Percentiles rank a stretch among this genome's conserved stretches.
These are phyloP conservation scores for Drosophila arizonae DNA, from an alignment of 1,140 invertebrate genomes.

Conservation along the genomic window DNA sequence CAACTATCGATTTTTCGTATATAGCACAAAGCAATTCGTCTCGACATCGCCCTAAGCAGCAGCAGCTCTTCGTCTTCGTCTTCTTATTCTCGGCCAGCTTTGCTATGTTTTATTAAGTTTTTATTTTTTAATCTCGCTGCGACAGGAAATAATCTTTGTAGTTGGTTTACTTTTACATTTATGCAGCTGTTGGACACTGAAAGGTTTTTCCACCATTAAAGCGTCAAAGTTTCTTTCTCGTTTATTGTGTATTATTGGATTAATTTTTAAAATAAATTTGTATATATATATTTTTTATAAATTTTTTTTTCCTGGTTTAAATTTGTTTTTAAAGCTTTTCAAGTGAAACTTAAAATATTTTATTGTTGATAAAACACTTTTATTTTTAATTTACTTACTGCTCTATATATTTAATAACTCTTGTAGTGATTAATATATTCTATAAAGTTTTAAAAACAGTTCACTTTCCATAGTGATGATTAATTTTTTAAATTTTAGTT, in stretches of 20 bases:
- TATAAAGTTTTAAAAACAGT: too few species aligned
- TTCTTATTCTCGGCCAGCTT: background rate
- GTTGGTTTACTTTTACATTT: slow-evolving; percentile 3
- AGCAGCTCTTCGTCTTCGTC: background rate
- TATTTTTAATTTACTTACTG: too few species aligned
- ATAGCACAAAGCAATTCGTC: slow-evolving; percentile 19
- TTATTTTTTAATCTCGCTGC: slow-evolving; percentile 9
- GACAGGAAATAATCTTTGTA: slow-evolving; percentile 10
- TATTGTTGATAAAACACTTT: too few species aligned
- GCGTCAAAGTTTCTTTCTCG: background rate
- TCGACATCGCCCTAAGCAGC: slow-evolving; percentile 21
- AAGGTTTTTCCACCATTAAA: background rate
- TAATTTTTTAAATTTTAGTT: too few species aligned
- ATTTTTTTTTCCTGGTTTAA: too few species aligned
- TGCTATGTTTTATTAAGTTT: slow-evolving; percentile 4
- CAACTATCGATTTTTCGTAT: slow-evolving; percentile 64
- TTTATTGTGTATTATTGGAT: background rate
- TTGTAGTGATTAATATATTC: too few species aligned
- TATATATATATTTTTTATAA: background rate
- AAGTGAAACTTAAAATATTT: too few species aligned
- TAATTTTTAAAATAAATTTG: background rate
- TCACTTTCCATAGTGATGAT: too few species aligned
- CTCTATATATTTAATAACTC: too few species aligned
- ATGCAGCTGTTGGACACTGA: background rate
- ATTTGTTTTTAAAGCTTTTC: too few species aligned